phyloP scores from a whole-genome alignment of 2,888 invertebrate species.

The Drosophila lutescens region DNA sequence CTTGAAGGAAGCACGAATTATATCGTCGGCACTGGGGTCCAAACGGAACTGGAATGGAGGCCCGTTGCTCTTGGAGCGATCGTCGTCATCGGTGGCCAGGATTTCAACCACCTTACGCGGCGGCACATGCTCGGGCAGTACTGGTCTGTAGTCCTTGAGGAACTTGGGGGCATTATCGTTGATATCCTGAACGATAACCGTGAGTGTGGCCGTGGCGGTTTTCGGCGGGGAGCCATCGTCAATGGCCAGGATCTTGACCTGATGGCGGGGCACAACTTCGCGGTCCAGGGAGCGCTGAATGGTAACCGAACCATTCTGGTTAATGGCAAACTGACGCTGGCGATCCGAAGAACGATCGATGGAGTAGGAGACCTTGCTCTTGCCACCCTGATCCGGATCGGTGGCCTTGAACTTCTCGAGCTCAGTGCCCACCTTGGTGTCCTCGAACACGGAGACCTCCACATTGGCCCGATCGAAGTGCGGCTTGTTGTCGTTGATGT shows the following conservation, averaged over 20 bases:
- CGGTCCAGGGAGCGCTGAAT: slow-evolving; percentile 96
- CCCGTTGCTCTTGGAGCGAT: slow-evolving; percentile 96
- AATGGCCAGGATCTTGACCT: slow-evolving; percentile 97
- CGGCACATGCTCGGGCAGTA: slow-evolving; percentile 95
- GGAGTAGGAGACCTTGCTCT: slow-evolving; percentile 95
- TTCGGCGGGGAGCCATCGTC: slow-evolving; percentile 97
- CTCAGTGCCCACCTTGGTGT: slow-evolving; percentile 94
- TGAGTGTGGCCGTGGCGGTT: slow-evolving; percentile 96
- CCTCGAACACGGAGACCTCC: slow-evolving; percentile 95
- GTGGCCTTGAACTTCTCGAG: slow-evolving; percentile 97
- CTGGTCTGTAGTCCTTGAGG: slow-evolving; percentile 95
- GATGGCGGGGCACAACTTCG: slow-evolving; percentile 97
- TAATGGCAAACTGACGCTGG: slow-evolving; percentile 96
- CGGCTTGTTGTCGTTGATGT: slow-evolving; percentile 99
- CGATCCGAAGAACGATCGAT: slow-evolving; percentile 96
- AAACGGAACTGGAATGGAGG: slow-evolving; percentile 98
- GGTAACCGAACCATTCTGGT: slow-evolving; percentile 96
- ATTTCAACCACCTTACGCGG: slow-evolving; percentile 97
- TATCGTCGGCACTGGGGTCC: slow-evolving; percentile 96
- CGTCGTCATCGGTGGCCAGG: slow-evolving; percentile 96
- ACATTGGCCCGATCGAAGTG: slow-evolving; percentile 97
- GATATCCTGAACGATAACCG: slow-evolving; percentile 97
- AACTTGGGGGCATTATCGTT: slow-evolving; percentile 98
- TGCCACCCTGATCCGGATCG: slow-evolving; percentile 97
- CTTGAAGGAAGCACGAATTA: slow-evolving; percentile 96